A percentile compares a stretch with the other conserved stretches of the same genome.
These are phyloP conservation scores for Zosterops japonicus DNA, from an alignment of 2,113 vertebrate species.

Conservation along the genomic window DNA sequence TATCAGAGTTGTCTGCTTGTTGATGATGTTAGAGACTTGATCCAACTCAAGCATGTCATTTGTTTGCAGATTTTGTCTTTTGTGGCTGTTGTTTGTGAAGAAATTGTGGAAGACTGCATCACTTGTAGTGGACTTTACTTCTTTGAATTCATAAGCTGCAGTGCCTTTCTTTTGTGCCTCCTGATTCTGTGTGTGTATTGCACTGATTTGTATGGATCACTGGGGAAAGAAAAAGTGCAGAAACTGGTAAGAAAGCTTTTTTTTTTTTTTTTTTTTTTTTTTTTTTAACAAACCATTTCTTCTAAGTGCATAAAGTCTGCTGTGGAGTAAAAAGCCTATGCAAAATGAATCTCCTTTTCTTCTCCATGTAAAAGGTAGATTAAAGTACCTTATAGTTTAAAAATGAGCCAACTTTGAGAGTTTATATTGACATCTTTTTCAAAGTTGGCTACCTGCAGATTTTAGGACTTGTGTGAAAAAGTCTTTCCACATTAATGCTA, in stretches of 20 bases:
- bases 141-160: slow-evolving; percentile 91
- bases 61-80: slow-evolving; percentile 82
- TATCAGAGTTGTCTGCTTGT: not conserved
- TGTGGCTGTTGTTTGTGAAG: slow-evolving; percentile 87
- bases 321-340: not conserved
- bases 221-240: slow-evolving; percentile 71
- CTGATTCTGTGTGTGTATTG: slow-evolving; percentile 80
- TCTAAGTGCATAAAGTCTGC: not conserved
- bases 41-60: not conserved
- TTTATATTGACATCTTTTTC: not conserved
- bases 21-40: not conserved
- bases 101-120: slow-evolving; percentile 76
- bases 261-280: not conserved
- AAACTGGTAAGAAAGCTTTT: slow-evolving; percentile 70
- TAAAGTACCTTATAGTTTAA: not conserved
- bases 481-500: not conserved
- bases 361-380: not conserved
- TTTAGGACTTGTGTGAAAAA: not conserved
- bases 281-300: not conserved
- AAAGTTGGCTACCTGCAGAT: not conserved
- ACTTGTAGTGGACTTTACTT: slow-evolving; percentile 83
- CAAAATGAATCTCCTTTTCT: not conserved
- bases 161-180: slow-evolving; percentile 84
- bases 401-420: not conserved
- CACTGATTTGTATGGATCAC: slow-evolving; percentile 61